Percentiles rank a stretch among this genome's conserved stretches.
Evolutionary conservation across 2,888 invertebrate genomes (phyloP).

Genomic region (Ceramica pisi): DNA sequence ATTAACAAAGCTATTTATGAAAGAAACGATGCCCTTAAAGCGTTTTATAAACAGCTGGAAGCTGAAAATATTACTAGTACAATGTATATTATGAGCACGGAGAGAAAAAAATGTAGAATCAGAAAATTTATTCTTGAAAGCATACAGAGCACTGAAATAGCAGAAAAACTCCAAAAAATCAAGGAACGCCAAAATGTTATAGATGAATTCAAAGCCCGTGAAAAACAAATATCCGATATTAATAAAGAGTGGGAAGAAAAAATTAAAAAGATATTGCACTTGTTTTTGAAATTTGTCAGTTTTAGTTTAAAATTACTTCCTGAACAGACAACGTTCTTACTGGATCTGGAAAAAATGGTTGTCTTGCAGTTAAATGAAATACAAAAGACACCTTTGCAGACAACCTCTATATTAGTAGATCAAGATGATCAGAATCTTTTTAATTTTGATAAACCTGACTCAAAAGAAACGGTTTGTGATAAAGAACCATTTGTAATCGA

Average conservation of each 20-base stretch:
- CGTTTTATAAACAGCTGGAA: slow-evolving; percentile 81
- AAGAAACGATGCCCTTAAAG: slow-evolving; percentile 82
- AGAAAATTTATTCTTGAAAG: slow-evolving; percentile 81
- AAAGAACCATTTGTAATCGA: slow-evolving; percentile 80
- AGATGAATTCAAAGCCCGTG: slow-evolving; percentile 72
- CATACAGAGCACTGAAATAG: slow-evolving; percentile 76
- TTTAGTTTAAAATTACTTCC: slow-evolving; percentile 84
- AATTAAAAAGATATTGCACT: slow-evolving; percentile 80
- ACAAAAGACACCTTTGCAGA: slow-evolving; percentile 73
- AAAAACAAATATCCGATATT: slow-evolving; percentile 74
- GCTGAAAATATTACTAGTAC: slow-evolving; percentile 81
- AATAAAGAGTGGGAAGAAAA: slow-evolving; percentile 84
- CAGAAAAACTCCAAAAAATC: slow-evolving; percentile 77
- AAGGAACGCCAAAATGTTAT: slow-evolving; percentile 76
- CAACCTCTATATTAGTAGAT: slow-evolving; percentile 75
- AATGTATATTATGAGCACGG: slow-evolving; percentile 86
- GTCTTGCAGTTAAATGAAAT: slow-evolving; percentile 86
- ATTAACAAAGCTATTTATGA: slow-evolving; percentile 76
- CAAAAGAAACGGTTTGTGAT: slow-evolving; percentile 68
- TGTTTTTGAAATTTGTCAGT: slow-evolving; percentile 86
- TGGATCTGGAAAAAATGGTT: slow-evolving; percentile 86
- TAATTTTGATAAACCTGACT: slow-evolving; percentile 71
- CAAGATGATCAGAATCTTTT: slow-evolving; percentile 74
- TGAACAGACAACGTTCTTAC: slow-evolving; percentile 84
- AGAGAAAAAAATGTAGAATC: slow-evolving; percentile 86